phyloP scores from a whole-genome alignment of 92 coral and sea anemone species.

The Galaxea fascicularis region DNA sequence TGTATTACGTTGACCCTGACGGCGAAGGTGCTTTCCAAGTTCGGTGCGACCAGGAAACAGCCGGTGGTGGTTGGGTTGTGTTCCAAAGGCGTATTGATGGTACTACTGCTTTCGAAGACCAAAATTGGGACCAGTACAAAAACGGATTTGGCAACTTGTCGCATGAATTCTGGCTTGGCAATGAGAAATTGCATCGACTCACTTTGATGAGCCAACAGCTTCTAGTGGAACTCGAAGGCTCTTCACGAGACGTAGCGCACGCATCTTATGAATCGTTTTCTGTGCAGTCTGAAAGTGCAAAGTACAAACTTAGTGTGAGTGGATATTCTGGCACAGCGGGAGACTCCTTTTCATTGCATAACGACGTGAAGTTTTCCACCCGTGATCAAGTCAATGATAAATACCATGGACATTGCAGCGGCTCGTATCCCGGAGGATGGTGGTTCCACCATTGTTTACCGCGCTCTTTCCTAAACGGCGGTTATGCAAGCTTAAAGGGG shows the following conservation, averaged over 20 bases:
- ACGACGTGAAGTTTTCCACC: neutral
- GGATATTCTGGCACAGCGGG: conserved; percentile 32
- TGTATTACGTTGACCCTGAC: conserved; percentile 39
- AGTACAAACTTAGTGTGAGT: conserved; percentile 6
- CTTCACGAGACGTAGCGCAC: conserved; percentile 12
- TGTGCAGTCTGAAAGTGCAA: conserved; percentile 8
- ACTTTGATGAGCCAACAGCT: conserved; percentile 28
- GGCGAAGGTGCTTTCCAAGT: conserved; percentile 39
- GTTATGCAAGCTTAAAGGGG: neutral
- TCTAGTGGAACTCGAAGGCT: conserved; percentile 37
- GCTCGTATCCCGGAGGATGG: neutral
- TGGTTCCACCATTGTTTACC: conserved; percentile 20
- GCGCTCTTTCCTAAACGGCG: neutral
- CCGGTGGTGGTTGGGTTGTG: conserved; percentile 59
- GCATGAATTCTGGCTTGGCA: conserved; percentile 57
- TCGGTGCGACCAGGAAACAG: conserved; percentile 45
- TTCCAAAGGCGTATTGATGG: conserved; percentile 50
- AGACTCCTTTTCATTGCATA: conserved; percentile 9
- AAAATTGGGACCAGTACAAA: conserved; percentile 38
- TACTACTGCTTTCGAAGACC: neutral
- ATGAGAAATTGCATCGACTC: conserved; percentile 40
- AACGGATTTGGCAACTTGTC: conserved; percentile 55
- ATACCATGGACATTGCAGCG: neutral
- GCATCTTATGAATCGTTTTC: conserved; percentile 29
- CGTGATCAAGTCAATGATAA: conserved; percentile 16